Conservation (phyloP, 2,113 vertebrate species). For the Microtus montanus region DNA sequence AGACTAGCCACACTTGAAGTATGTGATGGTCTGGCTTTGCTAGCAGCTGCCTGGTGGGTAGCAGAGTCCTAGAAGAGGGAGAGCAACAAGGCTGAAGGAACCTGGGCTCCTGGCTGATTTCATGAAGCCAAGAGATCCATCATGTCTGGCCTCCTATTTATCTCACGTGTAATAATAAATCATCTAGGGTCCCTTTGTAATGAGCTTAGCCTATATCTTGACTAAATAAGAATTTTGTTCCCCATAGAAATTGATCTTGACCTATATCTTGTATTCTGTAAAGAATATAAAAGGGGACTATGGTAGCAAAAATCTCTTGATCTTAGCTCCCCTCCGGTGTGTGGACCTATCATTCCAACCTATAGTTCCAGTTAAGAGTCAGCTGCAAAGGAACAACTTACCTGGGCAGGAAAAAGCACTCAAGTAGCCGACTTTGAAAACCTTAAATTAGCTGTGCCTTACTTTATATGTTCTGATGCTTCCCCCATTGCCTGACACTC, state of each 20-base stretch:
- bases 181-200: background rate
- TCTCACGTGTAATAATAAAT: slow-evolving; percentile 6
- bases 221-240: background rate
- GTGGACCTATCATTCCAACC: background rate
- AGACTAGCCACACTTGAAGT: background rate
- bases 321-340: background rate
- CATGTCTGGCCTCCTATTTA: background rate
- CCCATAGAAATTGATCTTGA: background rate
- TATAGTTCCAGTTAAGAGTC: background rate
- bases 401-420: background rate
- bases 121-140: background rate
- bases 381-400: background rate
- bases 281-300: background rate
- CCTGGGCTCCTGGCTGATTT: background rate
- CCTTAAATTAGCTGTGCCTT: background rate
- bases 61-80: background rate
- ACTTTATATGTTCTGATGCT: background rate
- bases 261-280: background rate
- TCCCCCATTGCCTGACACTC: background rate
- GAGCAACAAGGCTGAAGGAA: background rate
- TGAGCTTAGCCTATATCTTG: background rate
- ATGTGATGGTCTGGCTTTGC: background rate
- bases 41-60: background rate
- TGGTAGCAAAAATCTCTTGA: background rate
- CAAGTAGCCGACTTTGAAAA: slow-evolving; percentile 36